Base-by-base conservation (phyloP, 1,140 invertebrate genomes). In the Bilobella aurantiaca region DNA sequence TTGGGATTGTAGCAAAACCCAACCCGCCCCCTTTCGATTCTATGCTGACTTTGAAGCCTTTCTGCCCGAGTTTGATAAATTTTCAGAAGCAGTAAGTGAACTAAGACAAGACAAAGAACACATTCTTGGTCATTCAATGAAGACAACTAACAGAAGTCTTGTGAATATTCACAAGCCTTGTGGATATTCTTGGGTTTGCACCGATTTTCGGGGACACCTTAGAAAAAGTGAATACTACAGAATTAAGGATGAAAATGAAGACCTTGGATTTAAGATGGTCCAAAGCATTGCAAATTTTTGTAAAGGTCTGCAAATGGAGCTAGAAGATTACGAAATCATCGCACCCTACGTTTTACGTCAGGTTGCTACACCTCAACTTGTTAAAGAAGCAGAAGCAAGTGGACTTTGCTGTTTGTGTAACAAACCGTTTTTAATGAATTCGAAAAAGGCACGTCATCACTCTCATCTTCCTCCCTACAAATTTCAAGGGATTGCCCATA, bases 31-130 rank as follows among this genome's bases (percentile, higher is more conserved):
- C 28, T 60, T 60, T 25, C 23, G 31, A 3, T n/a, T 60, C 21
- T 60, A 28, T 25, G 58, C 30, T 16, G 58, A 60, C 29, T 60
- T 60, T 37, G 58, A 60, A 60, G 3, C 58, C 12, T 60, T 60
- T 60, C 37, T 37, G 16, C 29, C 32, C 5, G 29, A 58, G 21
- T 29, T 12, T 30, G 57, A 60, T 25, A 3, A 8, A 34, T 5
- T 8, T 3, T 18, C 23, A 16, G 18, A 37, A n/a, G n/a, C n/a
- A 2, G 29, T 16, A 60, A 34, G 3, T 23, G 12, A 8, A 3
- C 18, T 3, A 27, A 25, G 23, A 58, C 57, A 12, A 8, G 25
- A 5, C 14, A 53, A 53, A 53, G 49, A 53, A 18, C 8, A 18
- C 8, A 23, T 16, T 12, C 49, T 14, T 8, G 49, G 49, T 18